phyloP scores from a whole-genome alignment of 1,140 invertebrate genomes.

The Proales similis region DNA sequence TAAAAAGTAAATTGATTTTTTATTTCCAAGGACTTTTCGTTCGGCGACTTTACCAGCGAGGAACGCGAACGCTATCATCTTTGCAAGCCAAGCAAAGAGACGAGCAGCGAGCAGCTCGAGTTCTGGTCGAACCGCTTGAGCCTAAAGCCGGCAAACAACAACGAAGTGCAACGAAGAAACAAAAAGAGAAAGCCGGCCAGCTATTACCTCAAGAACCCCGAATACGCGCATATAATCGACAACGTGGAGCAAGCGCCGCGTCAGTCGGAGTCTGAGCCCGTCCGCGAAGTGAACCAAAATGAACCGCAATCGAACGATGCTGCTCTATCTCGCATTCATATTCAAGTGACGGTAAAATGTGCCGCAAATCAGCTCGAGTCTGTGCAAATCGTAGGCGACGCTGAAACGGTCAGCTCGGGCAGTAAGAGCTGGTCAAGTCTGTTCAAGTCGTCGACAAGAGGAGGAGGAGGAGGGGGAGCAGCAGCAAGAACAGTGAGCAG shows the following conservation, averaged over 20 bases:
- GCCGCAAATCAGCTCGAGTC: too few relatives aligned
- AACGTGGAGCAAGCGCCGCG: too few relatives aligned
- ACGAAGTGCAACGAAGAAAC: conserved; percentile 16
- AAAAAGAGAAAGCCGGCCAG: conserved; percentile 35
- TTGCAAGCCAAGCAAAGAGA: not conserved
- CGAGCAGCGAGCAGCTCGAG: not conserved
- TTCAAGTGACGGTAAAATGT: too few relatives aligned
- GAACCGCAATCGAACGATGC: too few relatives aligned
- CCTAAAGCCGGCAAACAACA: not conserved
- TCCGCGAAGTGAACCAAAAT: too few relatives aligned
- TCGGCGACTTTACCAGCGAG: conserved; percentile 33
- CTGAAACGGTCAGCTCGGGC: too few relatives aligned
- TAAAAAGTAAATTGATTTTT: conserved; percentile 3
- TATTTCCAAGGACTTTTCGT: conserved; percentile 22
- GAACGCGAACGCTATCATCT: conserved; percentile 6
- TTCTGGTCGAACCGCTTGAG: not conserved
- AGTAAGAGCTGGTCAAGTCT: conserved; percentile 35
- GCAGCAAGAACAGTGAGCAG: too few relatives aligned
- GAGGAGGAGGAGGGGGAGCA: not conserved
- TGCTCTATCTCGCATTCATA: too few relatives aligned
- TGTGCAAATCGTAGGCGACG: too few relatives aligned
- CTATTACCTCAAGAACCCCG: too few relatives aligned
- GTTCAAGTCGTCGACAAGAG: conserved; percentile 31
- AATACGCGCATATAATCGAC: too few relatives aligned
- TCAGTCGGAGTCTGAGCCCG: too few relatives aligned